phyloP scores from a whole-genome alignment of 2,113 vertebrate genomes.

The Ptilorrhoa leucosticta region DNA sequence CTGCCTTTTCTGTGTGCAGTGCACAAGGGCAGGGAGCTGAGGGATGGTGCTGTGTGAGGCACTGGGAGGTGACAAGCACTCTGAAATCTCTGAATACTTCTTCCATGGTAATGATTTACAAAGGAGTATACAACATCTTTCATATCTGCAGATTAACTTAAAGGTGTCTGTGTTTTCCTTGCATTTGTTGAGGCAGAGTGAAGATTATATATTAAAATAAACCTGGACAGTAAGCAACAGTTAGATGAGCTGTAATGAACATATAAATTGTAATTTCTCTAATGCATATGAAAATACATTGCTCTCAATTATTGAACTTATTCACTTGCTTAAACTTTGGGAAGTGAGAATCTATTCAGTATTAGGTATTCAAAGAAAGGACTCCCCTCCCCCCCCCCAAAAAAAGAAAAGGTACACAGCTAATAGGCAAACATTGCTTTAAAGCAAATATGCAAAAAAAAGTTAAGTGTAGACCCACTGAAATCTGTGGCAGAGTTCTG shows the following conservation, averaged over 20 bases:
- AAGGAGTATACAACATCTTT: not conserved
- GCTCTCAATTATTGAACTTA: not conserved
- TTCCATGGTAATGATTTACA: not conserved
- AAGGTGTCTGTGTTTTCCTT: not conserved
- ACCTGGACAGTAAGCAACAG: not conserved
- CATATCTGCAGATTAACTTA: not conserved
- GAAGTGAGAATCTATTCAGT: not conserved
- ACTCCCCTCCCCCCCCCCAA: rapidly evolving
- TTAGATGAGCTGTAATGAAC: not conserved
- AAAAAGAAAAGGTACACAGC: not conserved
- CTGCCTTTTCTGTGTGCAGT: not conserved
- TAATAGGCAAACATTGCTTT: not conserved
- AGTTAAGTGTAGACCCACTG: not conserved
- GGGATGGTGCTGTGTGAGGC: rapidly evolving
- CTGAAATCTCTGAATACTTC: not conserved
- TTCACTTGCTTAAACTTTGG: not conserved
- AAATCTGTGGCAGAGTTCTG: not conserved
- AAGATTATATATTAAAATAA: not conserved
- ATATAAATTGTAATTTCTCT: not conserved
- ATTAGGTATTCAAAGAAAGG: not conserved
- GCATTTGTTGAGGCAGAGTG: not conserved
- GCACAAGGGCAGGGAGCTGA: not conserved
- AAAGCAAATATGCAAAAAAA: not conserved
- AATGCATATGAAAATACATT: not conserved
- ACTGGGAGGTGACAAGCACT: not conserved